Base-by-base conservation (phyloP, 2,113 vertebrate genomes). In the Laterallus jamaicensis region DNA sequence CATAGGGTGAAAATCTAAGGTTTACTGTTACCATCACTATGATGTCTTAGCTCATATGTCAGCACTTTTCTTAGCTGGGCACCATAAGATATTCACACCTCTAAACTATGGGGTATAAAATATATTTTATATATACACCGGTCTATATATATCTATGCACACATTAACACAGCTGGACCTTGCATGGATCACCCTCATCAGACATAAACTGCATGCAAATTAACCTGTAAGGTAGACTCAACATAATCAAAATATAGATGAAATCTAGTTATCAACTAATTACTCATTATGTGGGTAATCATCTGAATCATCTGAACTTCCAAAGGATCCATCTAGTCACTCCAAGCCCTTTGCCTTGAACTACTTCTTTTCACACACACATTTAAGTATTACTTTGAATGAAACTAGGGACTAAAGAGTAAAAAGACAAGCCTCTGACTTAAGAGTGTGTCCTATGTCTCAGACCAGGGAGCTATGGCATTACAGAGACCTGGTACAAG, bases 171-270 rank as follows among this genome's bases (percentile, higher is more conserved):
- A 81, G 64, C 24, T 74, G 73, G 58, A 78, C 42, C 15, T 88
- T 81, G 84, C 3, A 21, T 15, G 56, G 40, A 81, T 88, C 75
- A 70, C 40, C 29, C 64, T 90, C 31, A 68, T 42, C 55, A 82
- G 19, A 60, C 39, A 64, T 62, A 93, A 73, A 1, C 12, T 70
- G 32, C 16, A 88, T 49, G 29, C 12, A 90, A 88, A 93, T 78
- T 19, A 66, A 90, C 68, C 50, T 11, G 0, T 56, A 81, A 70
- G 9, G 39, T 14, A 90, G 71, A 56, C 54, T 92, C 82, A 59
- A 69, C 11, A 86, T 42, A 78, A 86, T 71, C 79, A 94, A 94
- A 84, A 52, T 79, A 95, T 62, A 91, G 31, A 88, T 39, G 29
- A 90, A 88, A 93, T 71, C 32, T 68, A 77, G 40, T 88, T 80